Conservation (phyloP, 2,113 vertebrate species). For the Gambusia affinis region DNA sequence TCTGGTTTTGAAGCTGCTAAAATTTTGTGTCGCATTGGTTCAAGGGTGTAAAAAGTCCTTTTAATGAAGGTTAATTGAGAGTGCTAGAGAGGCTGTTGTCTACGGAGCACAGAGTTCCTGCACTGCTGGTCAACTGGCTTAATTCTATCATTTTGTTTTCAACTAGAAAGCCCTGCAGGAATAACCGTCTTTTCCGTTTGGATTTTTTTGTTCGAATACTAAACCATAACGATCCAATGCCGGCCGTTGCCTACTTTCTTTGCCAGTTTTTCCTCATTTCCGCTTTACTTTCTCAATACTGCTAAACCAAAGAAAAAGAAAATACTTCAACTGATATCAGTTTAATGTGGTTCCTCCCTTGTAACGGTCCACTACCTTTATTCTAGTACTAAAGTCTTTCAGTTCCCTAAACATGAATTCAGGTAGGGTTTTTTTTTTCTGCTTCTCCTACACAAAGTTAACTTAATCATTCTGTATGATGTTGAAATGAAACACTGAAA, state of each 20-base stretch:
- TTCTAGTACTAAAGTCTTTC: slow-evolving; percentile 34
- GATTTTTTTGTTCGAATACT: not conserved
- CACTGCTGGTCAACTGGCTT: not conserved
- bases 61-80: not conserved
- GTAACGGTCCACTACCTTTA: slow-evolving; percentile 25
- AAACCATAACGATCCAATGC: not conserved
- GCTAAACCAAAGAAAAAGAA: slow-evolving; percentile 26
- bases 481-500: slow-evolving; percentile 57
- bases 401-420: slow-evolving; percentile 44
- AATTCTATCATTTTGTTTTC: not conserved
- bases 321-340: slow-evolving; percentile 50
- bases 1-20: no score
- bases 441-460: slow-evolving; percentile 46
- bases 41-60: no score
- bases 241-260: not conserved
- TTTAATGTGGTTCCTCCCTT: slow-evolving; percentile 11
- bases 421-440: not conserved
- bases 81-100: not conserved
- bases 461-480: slow-evolving; percentile 51
- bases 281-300: slow-evolving; percentile 18
- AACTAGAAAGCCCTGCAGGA: not conserved
- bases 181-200: not conserved
- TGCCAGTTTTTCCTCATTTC: slow-evolving; percentile 7
- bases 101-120: not conserved
- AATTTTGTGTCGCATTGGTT: no score